Base-by-base conservation (phyloP, 2,797 vertebrate genomes). In the Cuculus canorus region DNA sequence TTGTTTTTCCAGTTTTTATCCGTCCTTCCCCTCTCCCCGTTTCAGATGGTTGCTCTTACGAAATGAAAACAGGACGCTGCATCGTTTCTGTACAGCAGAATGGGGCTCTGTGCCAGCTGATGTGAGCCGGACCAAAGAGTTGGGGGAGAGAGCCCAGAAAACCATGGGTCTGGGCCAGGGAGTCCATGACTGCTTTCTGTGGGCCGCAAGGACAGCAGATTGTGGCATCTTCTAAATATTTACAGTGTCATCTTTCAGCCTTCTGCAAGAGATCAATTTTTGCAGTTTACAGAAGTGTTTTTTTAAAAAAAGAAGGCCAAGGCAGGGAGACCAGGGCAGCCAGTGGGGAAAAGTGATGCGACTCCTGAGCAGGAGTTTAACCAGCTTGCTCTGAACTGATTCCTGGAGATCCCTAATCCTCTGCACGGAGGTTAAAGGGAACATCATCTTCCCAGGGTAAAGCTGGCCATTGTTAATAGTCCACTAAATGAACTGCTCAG, bases 211-310 rank as follows among this genome's bases (percentile, higher is more conserved):
- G 48, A 60, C 70, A 85, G 65, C 71, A 82, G 83, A 77, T 71
- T 90, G 75, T 93, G 68, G 53, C 68, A 59, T 86, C 60, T 92
- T 88, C 86, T 79, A 65, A 96, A 85, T 93, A 83, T 85, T 96
- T 86, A 82, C n/a, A 39, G 27, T 83, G 35, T 57, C 19, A 23
- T 85, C 35, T 79, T 88, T 72, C 87, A 85, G 53, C 61, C n/a
- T 81, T 25, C 59, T 84, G 47, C 17, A 85, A 82, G 50, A 90
- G 83, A 75, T 82, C 28, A 70, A 63, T 75, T 82, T 65, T 66
- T 86, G 59, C 27, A 68, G 85, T 92, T 94, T 88, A 91, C 39
- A 60, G 69, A 87, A 80, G 10, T 61, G 35, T 45, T 60, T 32
- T 35, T 32, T 25, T 28, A 9, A 39, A 69, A 52, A 39, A 24